These are phyloP conservation scores for Myotis davidii DNA, from an alignment of 2,113 vertebrate genomes.

Conservation along the genomic window DNA sequence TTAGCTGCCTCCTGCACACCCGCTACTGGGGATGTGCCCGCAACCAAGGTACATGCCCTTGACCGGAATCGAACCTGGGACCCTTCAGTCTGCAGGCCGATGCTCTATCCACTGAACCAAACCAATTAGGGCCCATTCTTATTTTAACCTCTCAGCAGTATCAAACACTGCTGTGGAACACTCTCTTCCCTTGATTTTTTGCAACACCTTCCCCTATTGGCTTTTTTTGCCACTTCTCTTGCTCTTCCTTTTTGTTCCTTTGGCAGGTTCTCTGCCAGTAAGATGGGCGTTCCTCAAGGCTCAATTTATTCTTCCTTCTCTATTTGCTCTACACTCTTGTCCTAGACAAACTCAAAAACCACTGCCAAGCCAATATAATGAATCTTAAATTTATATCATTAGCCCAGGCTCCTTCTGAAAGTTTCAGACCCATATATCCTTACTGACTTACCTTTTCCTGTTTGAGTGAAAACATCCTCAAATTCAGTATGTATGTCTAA, in stretches of 20 bases:
- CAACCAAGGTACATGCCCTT: no score
- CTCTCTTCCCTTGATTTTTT: not conserved
- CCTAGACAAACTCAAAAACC: not conserved
- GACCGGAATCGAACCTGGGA: no score
- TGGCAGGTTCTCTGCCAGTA: not conserved
- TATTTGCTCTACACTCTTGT: not conserved
- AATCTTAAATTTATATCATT: not conserved
- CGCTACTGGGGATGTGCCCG: no score
- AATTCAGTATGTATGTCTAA: not conserved
- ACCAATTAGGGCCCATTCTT: not conserved
- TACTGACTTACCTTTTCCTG: not conserved
- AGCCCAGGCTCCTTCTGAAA: not conserved
- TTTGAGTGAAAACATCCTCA: not conserved
- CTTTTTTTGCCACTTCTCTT: not conserved
- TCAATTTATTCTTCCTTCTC: not conserved
- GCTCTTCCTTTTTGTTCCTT: not conserved
- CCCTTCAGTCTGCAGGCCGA: no score
- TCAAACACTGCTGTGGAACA: not conserved
- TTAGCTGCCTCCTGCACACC: no score
- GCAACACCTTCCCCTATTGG: not conserved
- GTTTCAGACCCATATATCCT: not conserved
- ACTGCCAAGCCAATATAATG: not conserved
- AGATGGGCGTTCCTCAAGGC: not conserved
- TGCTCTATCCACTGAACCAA: no score
- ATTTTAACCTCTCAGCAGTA: not conserved